These are phyloP conservation scores for Germaria angustata DNA, from an alignment of 2,888 invertebrate species.

Conservation along the genomic window DNA sequence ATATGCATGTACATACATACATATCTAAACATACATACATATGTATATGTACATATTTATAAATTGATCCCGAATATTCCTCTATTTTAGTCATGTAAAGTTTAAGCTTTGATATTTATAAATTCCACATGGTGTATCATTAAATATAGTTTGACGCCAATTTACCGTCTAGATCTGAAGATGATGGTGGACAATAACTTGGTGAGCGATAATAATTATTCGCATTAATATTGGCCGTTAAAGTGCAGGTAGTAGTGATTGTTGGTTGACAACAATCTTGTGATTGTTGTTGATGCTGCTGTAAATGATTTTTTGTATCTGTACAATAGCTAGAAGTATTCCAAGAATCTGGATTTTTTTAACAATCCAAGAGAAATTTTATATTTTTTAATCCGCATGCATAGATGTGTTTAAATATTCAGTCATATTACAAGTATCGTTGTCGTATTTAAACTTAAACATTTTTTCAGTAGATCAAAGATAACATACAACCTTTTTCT, in stretches of 20 bases:
- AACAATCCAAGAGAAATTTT: conserved; percentile 4
- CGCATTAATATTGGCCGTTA: conserved; percentile 54
- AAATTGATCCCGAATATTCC: too few species aligned
- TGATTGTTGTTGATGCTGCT: conserved; percentile 9
- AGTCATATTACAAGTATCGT: too few species aligned
- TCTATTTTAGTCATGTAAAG: background rate
- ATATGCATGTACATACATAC: too few species aligned
- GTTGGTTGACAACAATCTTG: conserved; percentile 66
- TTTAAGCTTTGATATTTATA: too few species aligned
- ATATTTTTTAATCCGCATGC: background rate
- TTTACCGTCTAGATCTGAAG: conserved; percentile 69
- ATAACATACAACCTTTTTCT: too few species aligned
- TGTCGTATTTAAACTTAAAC: too few species aligned
- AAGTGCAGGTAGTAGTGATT: conserved; percentile 54
- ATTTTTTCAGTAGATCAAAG: too few species aligned
- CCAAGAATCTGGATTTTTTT: conserved; percentile 65
- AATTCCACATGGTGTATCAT: background rate
- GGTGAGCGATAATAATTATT: conserved; percentile 67
- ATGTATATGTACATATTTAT: too few species aligned
- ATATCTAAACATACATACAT: too few species aligned
- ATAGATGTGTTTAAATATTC: background rate
- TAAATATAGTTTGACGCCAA: too few species aligned
- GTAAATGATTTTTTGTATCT: conserved; percentile 55
- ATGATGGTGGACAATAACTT: conserved; percentile 68
- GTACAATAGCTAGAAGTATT: conserved; percentile 62